Conservation (phyloP, 1,140 invertebrate species). For the Eufriesea mexicana region DNA sequence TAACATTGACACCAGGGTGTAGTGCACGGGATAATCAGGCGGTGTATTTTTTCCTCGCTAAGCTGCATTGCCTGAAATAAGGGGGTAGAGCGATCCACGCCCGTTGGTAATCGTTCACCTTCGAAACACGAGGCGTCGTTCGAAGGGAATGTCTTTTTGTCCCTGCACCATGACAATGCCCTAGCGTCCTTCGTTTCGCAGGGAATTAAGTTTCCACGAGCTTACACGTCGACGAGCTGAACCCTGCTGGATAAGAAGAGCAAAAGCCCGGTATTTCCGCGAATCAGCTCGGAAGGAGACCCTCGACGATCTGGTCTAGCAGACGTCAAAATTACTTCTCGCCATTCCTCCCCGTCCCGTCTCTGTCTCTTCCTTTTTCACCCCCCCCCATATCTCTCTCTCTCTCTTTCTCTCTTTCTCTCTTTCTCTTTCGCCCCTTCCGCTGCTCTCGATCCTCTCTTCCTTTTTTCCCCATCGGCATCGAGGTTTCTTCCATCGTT, state of each 20-base stretch:
- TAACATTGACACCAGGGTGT: too few relatives aligned
- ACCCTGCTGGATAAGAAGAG: not conserved
- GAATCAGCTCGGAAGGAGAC: conserved; percentile 20
- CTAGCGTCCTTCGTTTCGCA: not conserved
- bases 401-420: too few relatives aligned
- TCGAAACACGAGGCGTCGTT: not conserved
- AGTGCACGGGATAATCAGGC: too few relatives aligned
- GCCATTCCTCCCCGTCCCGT: not conserved
- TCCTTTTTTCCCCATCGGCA: not conserved
- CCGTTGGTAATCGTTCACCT: not conserved
- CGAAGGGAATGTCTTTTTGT: not conserved
- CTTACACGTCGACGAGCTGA: not conserved
- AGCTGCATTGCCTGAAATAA: conserved; percentile 44
- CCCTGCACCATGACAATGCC: not conserved
- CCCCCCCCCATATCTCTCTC: too few relatives aligned
- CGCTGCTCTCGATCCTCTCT: not conserved
- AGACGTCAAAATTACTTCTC: conserved; percentile 42
- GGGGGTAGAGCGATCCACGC: not conserved
- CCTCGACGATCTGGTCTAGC: conserved; percentile 1
- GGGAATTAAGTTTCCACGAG: conserved; percentile 36
- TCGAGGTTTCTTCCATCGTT: conserved; percentile 24
- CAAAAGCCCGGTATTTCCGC: conserved; percentile 13
- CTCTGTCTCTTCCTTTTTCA: not conserved
- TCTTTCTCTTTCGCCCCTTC: too few relatives aligned
- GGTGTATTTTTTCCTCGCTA: not conserved